Percentiles rank a stretch among this genome's conserved stretches.
Evolutionary conservation across 2,797 vertebrate species (phyloP).

Genomic region (Artibeus lituratus): DNA sequence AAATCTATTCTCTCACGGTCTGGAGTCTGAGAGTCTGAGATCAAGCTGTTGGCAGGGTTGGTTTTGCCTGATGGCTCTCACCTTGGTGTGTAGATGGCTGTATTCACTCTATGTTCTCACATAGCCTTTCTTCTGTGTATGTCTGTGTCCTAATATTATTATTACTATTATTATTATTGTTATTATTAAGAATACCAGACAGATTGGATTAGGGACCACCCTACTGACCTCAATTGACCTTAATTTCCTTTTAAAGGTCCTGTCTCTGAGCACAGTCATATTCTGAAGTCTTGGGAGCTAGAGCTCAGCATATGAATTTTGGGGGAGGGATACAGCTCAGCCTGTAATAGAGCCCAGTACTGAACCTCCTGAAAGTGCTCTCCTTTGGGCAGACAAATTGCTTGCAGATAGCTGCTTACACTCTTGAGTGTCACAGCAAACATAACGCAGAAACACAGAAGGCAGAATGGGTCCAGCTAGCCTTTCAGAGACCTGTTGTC

Average conservation of each 20-base stretch:
- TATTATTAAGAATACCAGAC: too few relatives aligned
- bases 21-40: not conserved
- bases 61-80: not conserved
- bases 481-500: not conserved
- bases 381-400: not conserved
- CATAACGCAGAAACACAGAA: not conserved
- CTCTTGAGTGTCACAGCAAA: not conserved
- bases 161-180: too few relatives aligned
- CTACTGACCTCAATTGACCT: not conserved
- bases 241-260: not conserved
- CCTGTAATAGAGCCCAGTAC: not conserved
- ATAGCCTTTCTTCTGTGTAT: not conserved
- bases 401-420: not conserved
- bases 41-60: not conserved
- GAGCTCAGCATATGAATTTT: not conserved
- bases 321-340: not conserved
- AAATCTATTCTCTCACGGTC: not conserved
- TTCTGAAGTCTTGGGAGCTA: not conserved
- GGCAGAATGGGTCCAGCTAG: not conserved
- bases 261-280: not conserved
- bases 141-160: not conserved
- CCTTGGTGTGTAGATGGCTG: not conserved
- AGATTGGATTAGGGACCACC: not conserved
- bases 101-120: not conserved
- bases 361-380: not conserved